phyloP scores from a whole-genome alignment of 2,797 vertebrate genomes.

The Clamator glandarius region DNA sequence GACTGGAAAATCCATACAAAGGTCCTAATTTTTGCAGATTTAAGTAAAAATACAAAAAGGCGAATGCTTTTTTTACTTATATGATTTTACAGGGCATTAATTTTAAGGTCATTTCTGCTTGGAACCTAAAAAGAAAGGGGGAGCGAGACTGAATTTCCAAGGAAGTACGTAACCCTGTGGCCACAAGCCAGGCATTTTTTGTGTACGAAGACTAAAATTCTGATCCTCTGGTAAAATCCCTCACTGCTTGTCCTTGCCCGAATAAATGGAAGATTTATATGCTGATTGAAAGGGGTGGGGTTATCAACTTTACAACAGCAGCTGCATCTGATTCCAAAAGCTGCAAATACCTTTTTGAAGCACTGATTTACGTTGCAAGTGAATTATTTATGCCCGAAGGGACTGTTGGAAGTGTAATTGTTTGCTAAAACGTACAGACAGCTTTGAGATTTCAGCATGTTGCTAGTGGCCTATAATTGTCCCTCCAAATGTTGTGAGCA shows the following conservation, averaged over 20 bases:
- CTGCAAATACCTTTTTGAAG: background rate
- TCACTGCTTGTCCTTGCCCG: too few species aligned
- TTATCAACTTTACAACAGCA: background rate
- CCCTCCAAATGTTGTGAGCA: too few species aligned
- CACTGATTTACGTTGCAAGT: background rate
- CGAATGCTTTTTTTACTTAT: background rate
- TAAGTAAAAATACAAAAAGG: background rate
- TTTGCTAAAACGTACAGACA: background rate
- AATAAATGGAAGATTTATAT: background rate
- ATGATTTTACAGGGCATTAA: background rate
- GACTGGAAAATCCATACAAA: background rate
- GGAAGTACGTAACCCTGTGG: background rate
- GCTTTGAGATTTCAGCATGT: background rate
- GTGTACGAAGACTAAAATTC: background rate
- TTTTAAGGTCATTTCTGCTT: background rate
- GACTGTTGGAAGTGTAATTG: background rate
- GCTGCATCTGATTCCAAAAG: accelerated
- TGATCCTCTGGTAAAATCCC: accelerated
- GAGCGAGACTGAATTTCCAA: background rate
- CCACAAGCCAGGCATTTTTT: background rate
- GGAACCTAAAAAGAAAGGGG: background rate
- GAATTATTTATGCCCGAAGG: background rate
- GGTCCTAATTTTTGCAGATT: background rate
- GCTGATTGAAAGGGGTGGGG: background rate
- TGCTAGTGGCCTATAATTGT: accelerated